Base-by-base conservation (phyloP, 2,888 invertebrate genomes). In the Tortrix viridana region DNA sequence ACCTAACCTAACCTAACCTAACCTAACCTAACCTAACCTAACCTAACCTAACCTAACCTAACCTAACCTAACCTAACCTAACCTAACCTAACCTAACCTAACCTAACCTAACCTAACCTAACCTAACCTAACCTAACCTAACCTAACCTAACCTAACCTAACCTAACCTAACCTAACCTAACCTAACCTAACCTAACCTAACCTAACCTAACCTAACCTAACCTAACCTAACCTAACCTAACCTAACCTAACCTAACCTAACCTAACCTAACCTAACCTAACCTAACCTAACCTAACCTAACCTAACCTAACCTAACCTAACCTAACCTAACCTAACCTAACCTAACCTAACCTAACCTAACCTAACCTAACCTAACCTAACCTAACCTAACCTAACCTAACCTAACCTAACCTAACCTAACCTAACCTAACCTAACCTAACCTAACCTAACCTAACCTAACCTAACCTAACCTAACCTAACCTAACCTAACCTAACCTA, bases 131-230 rank as follows among this genome's bases (percentile, higher is more conserved):
- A 58, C 14, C 5, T 16, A 58, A 49, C 48, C 14, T 38, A 38
- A 49, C 37, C 53, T 47, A 46, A 48, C 41, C 46, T 49, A 59
- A 53, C 59, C 59, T 59, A 64, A 64, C 64, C 64, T 64, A 64
- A 64, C 64, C 64, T 64, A 64, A 64, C 64, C 64, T 64, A 64
- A 64, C 64, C 64, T 64, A 64, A 64, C 64, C 64, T 64, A 64
- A 64, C 64, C 64, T 64, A 64, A 64, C 64, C 64, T 64, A 64
- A 64, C 64, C 64, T 64, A 64, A 64, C 64, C 64, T 64, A 64
- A 64, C 64, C 64, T 64, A 64, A 64, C 64, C 64, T 65, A 65
- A 65, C 65, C 65, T 65, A 65, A 65, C 65, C 65, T 60, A 65
- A 65, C 60, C 60, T 61, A 60, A 65, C 60, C 65, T 58, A 65